These are phyloP conservation scores for Pseudonaja textilis DNA, from an alignment of 2,113 vertebrate species.

Conservation along the genomic window DNA sequence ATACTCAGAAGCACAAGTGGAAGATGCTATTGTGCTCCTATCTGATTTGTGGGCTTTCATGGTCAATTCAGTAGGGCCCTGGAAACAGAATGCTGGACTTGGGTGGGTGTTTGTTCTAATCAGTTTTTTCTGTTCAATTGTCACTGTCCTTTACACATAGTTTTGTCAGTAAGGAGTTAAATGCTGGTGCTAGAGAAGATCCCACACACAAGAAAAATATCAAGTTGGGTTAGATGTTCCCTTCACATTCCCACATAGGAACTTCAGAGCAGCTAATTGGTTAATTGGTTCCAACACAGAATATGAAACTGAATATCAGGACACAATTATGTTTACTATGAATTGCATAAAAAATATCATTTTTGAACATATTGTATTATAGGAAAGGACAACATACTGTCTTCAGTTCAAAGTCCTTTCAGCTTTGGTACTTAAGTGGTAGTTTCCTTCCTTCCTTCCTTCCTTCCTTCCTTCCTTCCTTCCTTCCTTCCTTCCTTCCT, in stretches of 20 bases:
- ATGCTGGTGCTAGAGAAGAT: neutral
- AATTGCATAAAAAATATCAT: neutral
- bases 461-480: neutral
- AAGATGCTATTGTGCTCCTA: neutral
- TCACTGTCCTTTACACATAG: neutral
- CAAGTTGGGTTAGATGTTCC: neutral
- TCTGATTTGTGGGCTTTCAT: neutral
- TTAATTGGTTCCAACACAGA: neutral
- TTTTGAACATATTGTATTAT: neutral
- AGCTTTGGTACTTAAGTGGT: neutral
- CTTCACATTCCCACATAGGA: neutral
- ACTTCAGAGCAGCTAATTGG: neutral
- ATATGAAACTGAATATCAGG: neutral
- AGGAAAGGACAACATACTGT: neutral
- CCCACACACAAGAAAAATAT: neutral
- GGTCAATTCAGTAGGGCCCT: neutral
- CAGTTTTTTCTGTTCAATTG: neutral
- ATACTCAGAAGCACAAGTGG: neutral
- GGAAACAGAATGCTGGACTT: neutral
- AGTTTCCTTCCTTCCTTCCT: neutral
- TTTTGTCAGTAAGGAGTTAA: neutral
- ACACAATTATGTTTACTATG: neutral
- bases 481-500: neutral
- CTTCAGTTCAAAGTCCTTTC: neutral
- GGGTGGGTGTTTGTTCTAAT: neutral